Conservation (phyloP, 2,888 invertebrate genomes). For the Pyrrhia umbra region DNA sequence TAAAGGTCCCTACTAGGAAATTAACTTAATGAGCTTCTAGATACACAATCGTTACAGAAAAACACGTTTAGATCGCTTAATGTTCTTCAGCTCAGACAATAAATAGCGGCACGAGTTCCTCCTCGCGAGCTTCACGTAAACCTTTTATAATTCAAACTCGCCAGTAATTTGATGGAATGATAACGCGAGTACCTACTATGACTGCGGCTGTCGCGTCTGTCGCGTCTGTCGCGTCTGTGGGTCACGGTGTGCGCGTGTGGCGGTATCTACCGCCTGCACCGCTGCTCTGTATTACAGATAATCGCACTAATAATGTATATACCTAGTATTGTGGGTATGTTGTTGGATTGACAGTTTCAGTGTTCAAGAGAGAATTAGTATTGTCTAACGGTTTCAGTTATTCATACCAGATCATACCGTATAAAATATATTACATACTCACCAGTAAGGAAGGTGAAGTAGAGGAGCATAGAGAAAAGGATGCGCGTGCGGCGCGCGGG, state of each 20-base stretch:
- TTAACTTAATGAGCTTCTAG: conserved; percentile 21
- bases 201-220: background rate
- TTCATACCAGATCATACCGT: background rate
- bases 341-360: no score
- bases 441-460: conserved; percentile 71
- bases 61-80: conserved; percentile 9
- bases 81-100: conserved; percentile 35
- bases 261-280: no score
- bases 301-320: background rate
- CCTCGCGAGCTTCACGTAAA: conserved; percentile 45
- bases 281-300: no score
- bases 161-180: conserved; percentile 50
- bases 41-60: conserved; percentile 1
- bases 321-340: no score
- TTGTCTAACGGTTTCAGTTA: no score
- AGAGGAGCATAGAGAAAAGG: conserved; percentile 66
- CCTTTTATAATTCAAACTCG: conserved; percentile 56
- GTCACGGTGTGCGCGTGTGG: background rate
- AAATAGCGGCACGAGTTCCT: conserved; percentile 37
- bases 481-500: conserved; percentile 56
- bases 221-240: background rate
- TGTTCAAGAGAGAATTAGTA: no score
- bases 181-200: conserved; percentile 47
- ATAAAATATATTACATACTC: conserved; percentile 54
- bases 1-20: background rate